Evolutionary conservation across 2,797 vertebrate genomes (phyloP).

Genomic region (Xyrichtys novacula): DNA sequence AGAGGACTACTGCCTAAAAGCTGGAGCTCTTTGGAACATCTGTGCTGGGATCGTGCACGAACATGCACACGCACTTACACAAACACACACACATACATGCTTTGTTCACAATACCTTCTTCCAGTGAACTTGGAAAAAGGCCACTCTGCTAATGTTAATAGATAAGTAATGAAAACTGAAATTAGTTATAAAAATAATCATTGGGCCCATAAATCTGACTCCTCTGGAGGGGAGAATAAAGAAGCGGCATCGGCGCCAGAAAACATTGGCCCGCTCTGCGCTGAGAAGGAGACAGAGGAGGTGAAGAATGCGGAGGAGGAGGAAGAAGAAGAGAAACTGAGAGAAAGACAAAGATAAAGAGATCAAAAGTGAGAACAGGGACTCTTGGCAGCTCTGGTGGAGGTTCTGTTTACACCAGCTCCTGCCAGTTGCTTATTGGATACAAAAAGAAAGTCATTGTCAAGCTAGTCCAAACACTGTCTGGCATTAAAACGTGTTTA

Average conservation of each 20-base stretch:
- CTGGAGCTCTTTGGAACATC: conserved; percentile 76
- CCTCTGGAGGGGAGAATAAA: conserved; percentile 60
- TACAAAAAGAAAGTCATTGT: conserved; percentile 48
- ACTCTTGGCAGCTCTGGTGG: conserved; percentile 38
- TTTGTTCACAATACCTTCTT: conserved; percentile 45
- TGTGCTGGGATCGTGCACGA: conserved; percentile 67
- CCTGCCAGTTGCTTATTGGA: conserved; percentile 52
- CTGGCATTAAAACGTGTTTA: conserved; percentile 39
- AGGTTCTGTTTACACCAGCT: conserved; percentile 58
- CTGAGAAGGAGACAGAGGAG: conserved; percentile 56
- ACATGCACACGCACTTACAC: conserved; percentile 40
- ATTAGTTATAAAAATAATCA: conserved; percentile 63
- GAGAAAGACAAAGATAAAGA: conserved; percentile 31
- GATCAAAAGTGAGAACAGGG: conserved; percentile 43
- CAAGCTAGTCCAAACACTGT: conserved; percentile 39
- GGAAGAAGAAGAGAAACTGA: conserved; percentile 51
- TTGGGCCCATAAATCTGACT: conserved; percentile 58
- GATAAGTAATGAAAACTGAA: conserved; percentile 58
- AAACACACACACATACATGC: conserved; percentile 35
- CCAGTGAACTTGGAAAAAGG: conserved; percentile 23
- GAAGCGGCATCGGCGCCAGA: conserved; percentile 53
- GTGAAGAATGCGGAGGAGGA: conserved; percentile 65
- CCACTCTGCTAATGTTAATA: conserved; percentile 30
- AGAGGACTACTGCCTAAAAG: conserved; percentile 67
- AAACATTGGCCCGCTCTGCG: conserved; percentile 58